Base-by-base conservation (phyloP, 2,113 vertebrate species). In the Probosciger aterrimus region DNA sequence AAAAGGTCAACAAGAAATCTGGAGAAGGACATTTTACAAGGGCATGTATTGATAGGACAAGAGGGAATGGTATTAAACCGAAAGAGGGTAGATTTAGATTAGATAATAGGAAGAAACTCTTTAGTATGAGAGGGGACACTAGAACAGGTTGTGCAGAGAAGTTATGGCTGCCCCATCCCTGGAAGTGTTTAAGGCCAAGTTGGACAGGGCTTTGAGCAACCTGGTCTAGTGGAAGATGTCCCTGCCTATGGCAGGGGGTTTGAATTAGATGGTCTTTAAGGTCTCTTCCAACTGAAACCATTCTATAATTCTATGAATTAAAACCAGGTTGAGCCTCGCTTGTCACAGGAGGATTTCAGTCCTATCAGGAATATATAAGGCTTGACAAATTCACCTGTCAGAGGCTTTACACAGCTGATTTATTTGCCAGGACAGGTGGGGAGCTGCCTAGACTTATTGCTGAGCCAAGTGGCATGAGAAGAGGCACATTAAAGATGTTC, bases 391-490 rank as follows among this genome's bases (percentile, higher is more conserved):
- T 93, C 95, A 96, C 88, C 92, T 96, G 88, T 89, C 6, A 5
- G 88, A 83, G 44, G 55, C 30, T 78, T 94, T 41, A 46, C 10
- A 8, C 24, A 63, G 52, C 57, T 93, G 85, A 95, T 95, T 94
- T 96, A 90, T 96, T 91, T 92, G 55, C 76, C 82, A 79, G 81
- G 94, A 73, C 93, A 93, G 92, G 91, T 94, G 92, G 70, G 94
- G 90, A 89, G 28, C 74, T 93, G 82, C 82, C 44, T 18, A 14
- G 46, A 80, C 62, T 82, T 80, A 50, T 86, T 15, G 14, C 31
- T 80, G 46, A 88, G 73, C 41, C 53, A 94, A 93, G 60, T 75
- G 85, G 55, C 55, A 75, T 20, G 85, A 94, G 85, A 80, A 91
- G 67, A 96, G 82, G 53, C 76, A 65, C 68, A 28, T 60, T 87